phyloP scores from a whole-genome alignment of 2,113 vertebrate species.

The Chinchilla lanigera region DNA sequence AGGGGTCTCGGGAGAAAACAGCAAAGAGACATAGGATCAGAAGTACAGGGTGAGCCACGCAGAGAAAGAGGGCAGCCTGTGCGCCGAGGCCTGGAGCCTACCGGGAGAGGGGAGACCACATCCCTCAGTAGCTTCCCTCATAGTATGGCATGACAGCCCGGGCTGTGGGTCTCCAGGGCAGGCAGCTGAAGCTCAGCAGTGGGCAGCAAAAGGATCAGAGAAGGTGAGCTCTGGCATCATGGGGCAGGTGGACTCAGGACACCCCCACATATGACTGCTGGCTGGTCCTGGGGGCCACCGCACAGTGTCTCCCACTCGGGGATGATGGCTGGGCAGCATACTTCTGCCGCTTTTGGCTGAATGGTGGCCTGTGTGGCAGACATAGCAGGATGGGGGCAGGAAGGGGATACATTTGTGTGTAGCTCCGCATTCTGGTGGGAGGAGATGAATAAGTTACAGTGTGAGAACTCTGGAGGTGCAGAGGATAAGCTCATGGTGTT shows the following conservation, averaged over 20 bases:
- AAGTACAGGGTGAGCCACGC: background rate
- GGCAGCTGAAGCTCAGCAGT: no score
- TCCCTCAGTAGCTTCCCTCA: background rate
- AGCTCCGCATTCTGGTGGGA: background rate
- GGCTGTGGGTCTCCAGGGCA: background rate
- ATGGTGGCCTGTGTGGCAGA: background rate
- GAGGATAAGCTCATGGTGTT: background rate
- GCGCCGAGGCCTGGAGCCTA: background rate
- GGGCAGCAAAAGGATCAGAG: background rate
- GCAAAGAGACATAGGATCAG: background rate
- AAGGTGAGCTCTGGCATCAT: rapidly evolving
- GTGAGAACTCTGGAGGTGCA: background rate
- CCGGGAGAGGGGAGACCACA: background rate
- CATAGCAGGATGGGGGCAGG: background rate
- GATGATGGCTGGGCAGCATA: background rate
- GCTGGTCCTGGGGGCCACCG: background rate
- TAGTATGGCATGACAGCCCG: no score
- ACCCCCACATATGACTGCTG: rapidly evolving
- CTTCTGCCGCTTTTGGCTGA: background rate
- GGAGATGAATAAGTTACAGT: background rate
- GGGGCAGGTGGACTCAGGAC: background rate
- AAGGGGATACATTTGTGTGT: background rate
- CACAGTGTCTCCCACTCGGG: background rate
- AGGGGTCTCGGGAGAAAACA: background rate
- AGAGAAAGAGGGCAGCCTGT: background rate